phyloP scores from a whole-genome alignment of 2,797 vertebrate species.

The Microctenopoma stevenorrisi region DNA sequence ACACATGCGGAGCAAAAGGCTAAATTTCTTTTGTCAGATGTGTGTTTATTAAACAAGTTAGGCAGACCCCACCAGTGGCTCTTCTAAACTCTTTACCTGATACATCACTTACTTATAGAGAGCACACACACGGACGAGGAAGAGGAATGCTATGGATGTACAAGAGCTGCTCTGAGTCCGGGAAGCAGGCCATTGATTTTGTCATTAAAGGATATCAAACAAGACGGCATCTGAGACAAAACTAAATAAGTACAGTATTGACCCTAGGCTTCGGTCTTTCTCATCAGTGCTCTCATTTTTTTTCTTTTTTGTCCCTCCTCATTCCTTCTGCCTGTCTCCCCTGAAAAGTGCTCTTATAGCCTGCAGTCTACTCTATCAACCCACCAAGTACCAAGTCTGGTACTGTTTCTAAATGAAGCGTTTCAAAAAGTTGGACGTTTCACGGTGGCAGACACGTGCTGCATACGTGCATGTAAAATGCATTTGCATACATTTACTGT shows the following conservation, averaged over 20 bases:
- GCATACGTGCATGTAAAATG: not conserved
- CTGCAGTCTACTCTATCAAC: slow-evolving; percentile 23
- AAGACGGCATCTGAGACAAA: slow-evolving; percentile 16
- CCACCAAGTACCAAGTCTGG: slow-evolving; percentile 32
- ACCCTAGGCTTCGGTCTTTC: slow-evolving; percentile 37
- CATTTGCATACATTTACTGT: not conserved
- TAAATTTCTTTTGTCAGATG: slow-evolving; percentile 30
- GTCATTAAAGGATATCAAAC: slow-evolving; percentile 31
- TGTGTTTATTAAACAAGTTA: slow-evolving; percentile 43
- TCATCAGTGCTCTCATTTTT: slow-evolving; percentile 1
- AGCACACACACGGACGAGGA: not conserved
- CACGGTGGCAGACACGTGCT: not conserved
- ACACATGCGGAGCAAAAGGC: slow-evolving; percentile 28
- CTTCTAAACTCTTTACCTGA: not conserved
- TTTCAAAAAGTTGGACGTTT: slow-evolving; percentile 21
- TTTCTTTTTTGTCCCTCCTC: slow-evolving; percentile 17
- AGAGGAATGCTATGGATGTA: not conserved
- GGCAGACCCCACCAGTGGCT: not conserved
- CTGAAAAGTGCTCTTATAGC: slow-evolving; percentile 22
- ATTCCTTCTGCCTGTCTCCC: not conserved
- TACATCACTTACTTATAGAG: slow-evolving; percentile 1
- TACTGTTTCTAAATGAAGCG: slow-evolving; percentile 7
- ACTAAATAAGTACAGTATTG: slow-evolving; percentile 21
- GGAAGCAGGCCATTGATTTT: slow-evolving; percentile 28
- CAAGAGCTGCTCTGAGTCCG: slow-evolving; percentile 7